Evolutionary conservation across 2,113 vertebrate genomes (phyloP).

Genomic region (Nothobranchius furzeri): DNA sequence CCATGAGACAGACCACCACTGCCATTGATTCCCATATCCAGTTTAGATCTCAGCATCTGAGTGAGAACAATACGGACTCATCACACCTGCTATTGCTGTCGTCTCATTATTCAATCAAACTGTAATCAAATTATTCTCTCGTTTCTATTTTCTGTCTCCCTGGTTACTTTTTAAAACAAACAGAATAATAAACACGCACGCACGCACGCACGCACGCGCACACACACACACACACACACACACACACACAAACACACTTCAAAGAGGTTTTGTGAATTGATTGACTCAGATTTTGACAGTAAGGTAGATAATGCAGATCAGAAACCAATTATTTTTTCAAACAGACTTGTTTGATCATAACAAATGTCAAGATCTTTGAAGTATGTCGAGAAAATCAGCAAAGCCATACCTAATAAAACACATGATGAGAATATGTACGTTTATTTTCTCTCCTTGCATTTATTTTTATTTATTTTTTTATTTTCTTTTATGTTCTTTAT

Average conservation of each 20-base stretch:
- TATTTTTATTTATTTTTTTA: not conserved
- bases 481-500: not conserved
- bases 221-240: too few relatives aligned
- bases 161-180: not conserved
- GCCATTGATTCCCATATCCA: too few relatives aligned
- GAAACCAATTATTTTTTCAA: constrained; percentile 12
- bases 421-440: not conserved
- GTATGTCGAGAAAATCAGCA: not conserved
- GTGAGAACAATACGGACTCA: too few relatives aligned
- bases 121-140: too few relatives aligned
- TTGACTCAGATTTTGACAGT: not conserved
- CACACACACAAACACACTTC: too few relatives aligned
- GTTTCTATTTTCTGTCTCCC: too few relatives aligned
- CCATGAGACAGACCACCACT: too few relatives aligned
- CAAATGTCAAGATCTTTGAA: constrained; percentile 3
- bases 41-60: too few relatives aligned
- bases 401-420: not conserved
- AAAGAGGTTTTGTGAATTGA: not conserved
- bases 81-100: too few relatives aligned
- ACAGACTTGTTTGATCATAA: not conserved
- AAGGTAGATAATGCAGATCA: not conserved
- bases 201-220: not conserved
- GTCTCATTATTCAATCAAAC: too few relatives aligned
- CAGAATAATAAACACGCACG: not conserved
- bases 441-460: too few relatives aligned